phyloP scores from a whole-genome alignment of 2,113 vertebrate genomes.

The Eleginops maclovinus region DNA sequence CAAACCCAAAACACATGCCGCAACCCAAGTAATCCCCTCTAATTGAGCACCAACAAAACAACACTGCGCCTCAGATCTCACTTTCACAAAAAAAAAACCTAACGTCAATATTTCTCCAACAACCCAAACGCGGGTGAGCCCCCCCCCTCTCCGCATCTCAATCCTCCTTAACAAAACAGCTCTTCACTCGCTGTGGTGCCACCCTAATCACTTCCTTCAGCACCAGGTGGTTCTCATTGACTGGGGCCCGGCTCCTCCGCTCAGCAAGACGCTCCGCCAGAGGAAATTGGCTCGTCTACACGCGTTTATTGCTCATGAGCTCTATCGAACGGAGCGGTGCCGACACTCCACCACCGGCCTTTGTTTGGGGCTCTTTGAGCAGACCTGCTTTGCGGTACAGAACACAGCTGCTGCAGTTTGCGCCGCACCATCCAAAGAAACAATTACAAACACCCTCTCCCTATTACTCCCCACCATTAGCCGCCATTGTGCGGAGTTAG shows the following conservation, averaged over 20 bases:
- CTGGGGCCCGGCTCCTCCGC: constrained; percentile 68
- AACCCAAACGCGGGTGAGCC: constrained; percentile 50
- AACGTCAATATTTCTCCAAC: constrained; percentile 72
- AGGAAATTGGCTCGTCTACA: constrained; percentile 77
- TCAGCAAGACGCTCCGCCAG: constrained; percentile 67
- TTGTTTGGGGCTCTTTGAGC: constrained; percentile 47
- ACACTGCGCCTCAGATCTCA: constrained; percentile 51
- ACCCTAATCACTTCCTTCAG: constrained; percentile 78
- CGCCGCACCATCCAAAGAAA: constrained; percentile 59
- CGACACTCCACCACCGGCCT: constrained; percentile 53
- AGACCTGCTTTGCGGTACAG: constrained; percentile 20
- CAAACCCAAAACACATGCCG: constrained; percentile 57
- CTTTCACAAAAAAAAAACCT: constrained; percentile 49
- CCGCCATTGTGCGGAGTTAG: constrained; percentile 68
- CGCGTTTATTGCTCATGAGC: constrained; percentile 69
- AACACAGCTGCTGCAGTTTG: constrained; percentile 69
- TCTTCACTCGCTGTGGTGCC: constrained; percentile 66
- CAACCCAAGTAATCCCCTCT: constrained; percentile 57
- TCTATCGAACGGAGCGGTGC: constrained; percentile 27
- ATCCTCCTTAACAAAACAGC: constrained; percentile 70
- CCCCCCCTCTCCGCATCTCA: constrained; percentile 23
- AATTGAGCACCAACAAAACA: constrained; percentile 69
- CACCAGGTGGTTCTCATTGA: constrained; percentile 82
- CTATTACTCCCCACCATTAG: constrained; percentile 69
- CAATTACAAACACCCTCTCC: constrained; percentile 75